phyloP scores from a whole-genome alignment of 2,113 vertebrate species.

The Stegostoma tigrinum region DNA sequence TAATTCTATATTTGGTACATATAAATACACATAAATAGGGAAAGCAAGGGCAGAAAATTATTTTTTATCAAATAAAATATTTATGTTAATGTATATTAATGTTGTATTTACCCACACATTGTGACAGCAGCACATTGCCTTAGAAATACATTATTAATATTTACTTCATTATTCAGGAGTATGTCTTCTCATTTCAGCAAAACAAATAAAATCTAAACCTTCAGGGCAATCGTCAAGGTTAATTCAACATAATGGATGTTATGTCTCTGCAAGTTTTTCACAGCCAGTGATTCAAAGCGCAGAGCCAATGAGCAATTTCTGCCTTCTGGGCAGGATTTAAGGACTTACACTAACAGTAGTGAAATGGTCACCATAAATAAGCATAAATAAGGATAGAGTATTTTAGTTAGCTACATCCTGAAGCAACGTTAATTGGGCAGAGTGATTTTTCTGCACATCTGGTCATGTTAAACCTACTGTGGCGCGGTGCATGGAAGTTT shows the following conservation, averaged over 20 bases:
- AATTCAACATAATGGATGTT: constrained; percentile 8
- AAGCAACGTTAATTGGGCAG: background rate
- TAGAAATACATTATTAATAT: constrained; percentile 16
- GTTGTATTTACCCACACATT: constrained; percentile 12
- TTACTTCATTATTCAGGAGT: constrained; percentile 30
- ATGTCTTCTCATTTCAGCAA: constrained; percentile 1
- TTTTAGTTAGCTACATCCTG: background rate
- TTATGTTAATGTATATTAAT: constrained; percentile 33
- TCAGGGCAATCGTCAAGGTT: constrained; percentile 18
- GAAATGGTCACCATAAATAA: background rate
- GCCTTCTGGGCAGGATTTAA: background rate
- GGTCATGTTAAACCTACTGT: background rate
- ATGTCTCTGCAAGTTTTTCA: background rate
- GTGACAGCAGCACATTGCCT: background rate
- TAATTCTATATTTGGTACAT: background rate
- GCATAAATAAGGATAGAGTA: background rate
- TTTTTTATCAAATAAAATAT: constrained; percentile 16
- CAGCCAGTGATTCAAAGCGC: background rate
- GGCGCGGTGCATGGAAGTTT: background rate
- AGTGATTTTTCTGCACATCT: background rate
- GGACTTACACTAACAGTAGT: background rate
- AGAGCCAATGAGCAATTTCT: background rate
- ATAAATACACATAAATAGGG: constrained; percentile 3
- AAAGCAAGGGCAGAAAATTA: background rate
- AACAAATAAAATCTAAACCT: constrained; percentile 30